Conservation (phyloP, 1,140 invertebrate genomes). For the Drosophila kikkawai region DNA sequence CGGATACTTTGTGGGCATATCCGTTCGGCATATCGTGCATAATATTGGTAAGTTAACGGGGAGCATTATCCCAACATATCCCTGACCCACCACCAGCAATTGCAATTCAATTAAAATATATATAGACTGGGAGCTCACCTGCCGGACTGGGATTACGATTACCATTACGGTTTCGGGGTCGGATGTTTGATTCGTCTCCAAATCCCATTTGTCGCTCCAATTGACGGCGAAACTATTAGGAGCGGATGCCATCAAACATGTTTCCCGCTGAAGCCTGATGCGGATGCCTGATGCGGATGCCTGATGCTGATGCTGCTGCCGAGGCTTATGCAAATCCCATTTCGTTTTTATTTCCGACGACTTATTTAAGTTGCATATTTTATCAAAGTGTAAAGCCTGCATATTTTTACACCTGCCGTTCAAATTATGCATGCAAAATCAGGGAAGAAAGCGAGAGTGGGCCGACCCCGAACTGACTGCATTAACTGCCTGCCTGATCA, state of each 20-base stretch:
- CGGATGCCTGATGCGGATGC: neutral
- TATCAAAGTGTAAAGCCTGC: slow-evolving; percentile 75
- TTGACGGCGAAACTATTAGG: slow-evolving; percentile 61
- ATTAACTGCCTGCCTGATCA: slow-evolving; percentile 64
- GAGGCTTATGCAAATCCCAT: slow-evolving; percentile 65
- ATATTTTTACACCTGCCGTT: slow-evolving; percentile 67
- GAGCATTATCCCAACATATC: slow-evolving; percentile 4
- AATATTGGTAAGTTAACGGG: slow-evolving; percentile 86
- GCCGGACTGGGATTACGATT: slow-evolving; percentile 8
- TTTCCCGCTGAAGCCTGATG: neutral
- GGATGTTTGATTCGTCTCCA: slow-evolving; percentile 35
- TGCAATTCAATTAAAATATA: slow-evolving; percentile 59
- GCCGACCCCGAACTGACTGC: slow-evolving; percentile 37
- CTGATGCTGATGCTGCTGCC: neutral
- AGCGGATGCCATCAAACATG: slow-evolving; percentile 19
- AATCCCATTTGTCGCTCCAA: slow-evolving; percentile 31
- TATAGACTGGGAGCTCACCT: neutral
- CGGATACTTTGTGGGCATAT: slow-evolving; percentile 87
- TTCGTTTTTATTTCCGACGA: slow-evolving; percentile 26
- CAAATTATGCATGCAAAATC: slow-evolving; percentile 81
- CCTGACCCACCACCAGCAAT: slow-evolving; percentile 6
- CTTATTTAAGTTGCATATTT: slow-evolving; percentile 67
- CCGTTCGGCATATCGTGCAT: slow-evolving; percentile 87
- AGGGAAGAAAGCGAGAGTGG: slow-evolving; percentile 36
- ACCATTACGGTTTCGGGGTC: slow-evolving; percentile 11